Percentiles rank a stretch among this genome's conserved stretches.
These are phyloP conservation scores for Hydropsyche betteni DNA, from an alignment of 2,888 invertebrate species.

Conservation along the genomic window DNA sequence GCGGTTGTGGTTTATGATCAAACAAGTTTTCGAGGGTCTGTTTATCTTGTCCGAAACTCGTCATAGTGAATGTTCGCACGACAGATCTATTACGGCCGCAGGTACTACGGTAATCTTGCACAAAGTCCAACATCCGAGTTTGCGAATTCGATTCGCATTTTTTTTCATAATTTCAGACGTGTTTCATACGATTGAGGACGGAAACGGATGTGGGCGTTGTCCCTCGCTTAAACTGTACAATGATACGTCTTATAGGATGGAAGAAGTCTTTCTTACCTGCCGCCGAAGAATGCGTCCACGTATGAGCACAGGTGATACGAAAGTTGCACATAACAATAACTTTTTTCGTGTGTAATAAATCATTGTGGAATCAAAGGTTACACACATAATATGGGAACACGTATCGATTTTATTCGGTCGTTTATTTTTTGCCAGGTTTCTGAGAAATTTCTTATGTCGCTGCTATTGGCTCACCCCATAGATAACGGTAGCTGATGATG, in stretches of 20 bases:
- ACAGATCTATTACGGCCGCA: no score
- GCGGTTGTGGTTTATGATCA: conserved; percentile 14
- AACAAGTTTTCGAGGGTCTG: conserved; percentile 19
- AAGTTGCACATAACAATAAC: conserved; percentile 15
- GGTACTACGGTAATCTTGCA: no score
- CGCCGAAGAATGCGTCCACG: conserved; percentile 11
- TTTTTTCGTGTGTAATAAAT: neutral
- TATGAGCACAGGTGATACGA: conserved; percentile 14
- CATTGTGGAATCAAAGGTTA: neutral
- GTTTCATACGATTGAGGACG: neutral
- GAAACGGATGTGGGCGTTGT: conserved; percentile 38
- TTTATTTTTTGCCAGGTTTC: neutral
- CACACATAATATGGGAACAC: neutral
- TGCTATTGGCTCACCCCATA: conserved; percentile 11
- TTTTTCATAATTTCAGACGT: neutral
- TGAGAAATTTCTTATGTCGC: neutral
- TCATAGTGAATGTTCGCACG: neutral
- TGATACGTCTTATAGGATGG: conserved; percentile 27
- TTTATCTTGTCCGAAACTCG: conserved; percentile 8
- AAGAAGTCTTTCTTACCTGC: conserved; percentile 3
- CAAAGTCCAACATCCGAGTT: no score
- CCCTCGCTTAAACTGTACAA: conserved; percentile 34
- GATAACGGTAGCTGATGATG: conserved; percentile 20
- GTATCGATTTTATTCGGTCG: neutral
- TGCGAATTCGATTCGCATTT: neutral